phyloP scores from a whole-genome alignment of 2,888 invertebrate genomes.

The Melanophora roralis region DNA sequence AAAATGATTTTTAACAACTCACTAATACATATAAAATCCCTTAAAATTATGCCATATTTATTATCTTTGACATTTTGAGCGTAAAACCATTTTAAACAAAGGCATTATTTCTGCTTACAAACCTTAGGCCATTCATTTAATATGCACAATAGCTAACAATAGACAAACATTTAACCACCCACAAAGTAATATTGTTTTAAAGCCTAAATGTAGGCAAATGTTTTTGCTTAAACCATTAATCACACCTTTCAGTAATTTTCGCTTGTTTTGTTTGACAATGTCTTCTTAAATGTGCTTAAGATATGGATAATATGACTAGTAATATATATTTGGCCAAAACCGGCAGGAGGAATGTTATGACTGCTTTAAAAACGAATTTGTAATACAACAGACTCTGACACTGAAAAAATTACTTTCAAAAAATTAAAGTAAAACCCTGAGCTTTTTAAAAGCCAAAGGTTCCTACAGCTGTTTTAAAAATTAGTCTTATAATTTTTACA shows the following conservation, averaged over 20 bases:
- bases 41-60: neutral
- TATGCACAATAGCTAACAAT: neutral
- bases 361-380: constrained; percentile 16
- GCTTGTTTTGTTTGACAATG: neutral
- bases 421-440: no score
- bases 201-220: constrained; percentile 8
- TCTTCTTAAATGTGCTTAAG: neutral
- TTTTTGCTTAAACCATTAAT: neutral
- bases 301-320: neutral
- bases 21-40: neutral
- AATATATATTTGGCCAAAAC: neutral
- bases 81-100: neutral
- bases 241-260: neutral
- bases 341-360: neutral
- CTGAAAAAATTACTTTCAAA: no score
- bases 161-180: neutral
- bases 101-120: neutral
- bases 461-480: no score
- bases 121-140: neutral
- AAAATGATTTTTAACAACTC: neutral
- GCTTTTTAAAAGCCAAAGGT: no score
- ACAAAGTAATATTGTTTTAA: neutral
- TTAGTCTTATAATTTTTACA: no score
- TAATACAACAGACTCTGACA: neutral
- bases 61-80: neutral